Base-by-base conservation (phyloP, 1,140 invertebrate genomes). In the Neotoxoptera formosana region DNA sequence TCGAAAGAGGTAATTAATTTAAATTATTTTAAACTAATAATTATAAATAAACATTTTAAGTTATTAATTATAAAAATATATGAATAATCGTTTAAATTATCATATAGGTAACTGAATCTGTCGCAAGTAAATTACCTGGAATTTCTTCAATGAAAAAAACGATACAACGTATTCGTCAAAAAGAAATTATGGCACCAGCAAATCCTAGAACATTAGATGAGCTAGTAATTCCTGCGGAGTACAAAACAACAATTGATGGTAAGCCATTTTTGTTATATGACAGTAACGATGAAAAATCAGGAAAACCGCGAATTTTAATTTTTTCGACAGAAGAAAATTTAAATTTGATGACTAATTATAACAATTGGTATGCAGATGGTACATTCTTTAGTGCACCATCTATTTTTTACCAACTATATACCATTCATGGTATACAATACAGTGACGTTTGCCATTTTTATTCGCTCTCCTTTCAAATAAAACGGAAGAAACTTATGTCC, bases 21-120 rank as follows among this genome's bases (percentile, higher is more conserved):
- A 81, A 36, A 81, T 81, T 81, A 81, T 81, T 36, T 81, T 81
- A 34, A 81, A 81, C 76, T 81, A 20, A 76, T 76, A 76, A 76
- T 81, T 81, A 81, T 81, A 81, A 34, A 34, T 81, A 17, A 7
- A 36, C 36, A 81, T 36, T 34, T n/a, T 81, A 81, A 81, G 67
- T 81, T 81, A 81, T 81, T 36, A 81, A 81, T 0, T 81, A 81
- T 81, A 81, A 36, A 81, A 81, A 36, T 81, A 7, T 81, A 41
- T 36, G 1, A 81, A 81, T 81, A 81, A 81, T 41, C 0, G 34
- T 81, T 36, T 81, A 81, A 81, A 36, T 81, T 81, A 81, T 76
- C 14, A 76, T 83, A 45, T 83, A 45, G 81, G 81, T 83, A 23
- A 83, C 81, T 41, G 81, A 45, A 83, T 36, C 36, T 41, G 81